Evolutionary conservation across 2,113 vertebrate genomes (phyloP).

Genomic region (Pogona vitticeps): DNA sequence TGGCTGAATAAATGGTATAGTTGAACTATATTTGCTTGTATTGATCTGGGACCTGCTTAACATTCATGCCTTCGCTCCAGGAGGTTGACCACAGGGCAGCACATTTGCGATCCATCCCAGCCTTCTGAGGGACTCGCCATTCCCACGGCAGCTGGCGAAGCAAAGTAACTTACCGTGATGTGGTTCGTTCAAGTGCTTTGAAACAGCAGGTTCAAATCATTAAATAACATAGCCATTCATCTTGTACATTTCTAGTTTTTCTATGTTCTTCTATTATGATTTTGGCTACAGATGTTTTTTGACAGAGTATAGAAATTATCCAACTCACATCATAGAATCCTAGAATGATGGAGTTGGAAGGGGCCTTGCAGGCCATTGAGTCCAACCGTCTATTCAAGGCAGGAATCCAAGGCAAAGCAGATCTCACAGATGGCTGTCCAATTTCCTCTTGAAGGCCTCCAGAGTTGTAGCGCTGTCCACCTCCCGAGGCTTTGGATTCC

Average conservation of each 20-base stretch:
- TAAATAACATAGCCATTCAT: slow-evolving; percentile 27
- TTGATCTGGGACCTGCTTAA: slow-evolving; percentile 90
- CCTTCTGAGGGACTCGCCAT: slow-evolving; percentile 76
- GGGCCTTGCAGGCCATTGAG: too few relatives aligned
- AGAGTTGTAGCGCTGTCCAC: too few relatives aligned
- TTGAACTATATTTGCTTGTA: slow-evolving; percentile 97
- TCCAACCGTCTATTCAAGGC: too few relatives aligned
- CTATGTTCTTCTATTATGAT: neutral
- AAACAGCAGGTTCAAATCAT: slow-evolving; percentile 53
- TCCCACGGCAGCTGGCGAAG: slow-evolving; percentile 72
- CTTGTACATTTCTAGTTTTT: neutral
- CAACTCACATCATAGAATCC: too few relatives aligned
- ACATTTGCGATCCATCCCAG: slow-evolving; percentile 80
- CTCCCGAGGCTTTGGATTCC: too few relatives aligned
- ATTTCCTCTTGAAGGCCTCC: too few relatives aligned
- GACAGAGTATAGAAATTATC: neutral
- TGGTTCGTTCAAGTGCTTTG: slow-evolving; percentile 71
- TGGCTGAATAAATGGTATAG: slow-evolving; percentile 96
- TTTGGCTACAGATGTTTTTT: neutral
- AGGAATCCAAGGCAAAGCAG: too few relatives aligned
- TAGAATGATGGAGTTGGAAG: too few relatives aligned
- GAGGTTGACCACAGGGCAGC: slow-evolving; percentile 87
- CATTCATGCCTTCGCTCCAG: slow-evolving; percentile 88
- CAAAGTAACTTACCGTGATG: slow-evolving; percentile 76
- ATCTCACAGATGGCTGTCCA: too few relatives aligned